A percentile compares a stretch with the other conserved stretches of the same genome.
phyloP scores from a whole-genome alignment of 2,113 vertebrate species.

The Pomatostomus ruficeps region DNA sequence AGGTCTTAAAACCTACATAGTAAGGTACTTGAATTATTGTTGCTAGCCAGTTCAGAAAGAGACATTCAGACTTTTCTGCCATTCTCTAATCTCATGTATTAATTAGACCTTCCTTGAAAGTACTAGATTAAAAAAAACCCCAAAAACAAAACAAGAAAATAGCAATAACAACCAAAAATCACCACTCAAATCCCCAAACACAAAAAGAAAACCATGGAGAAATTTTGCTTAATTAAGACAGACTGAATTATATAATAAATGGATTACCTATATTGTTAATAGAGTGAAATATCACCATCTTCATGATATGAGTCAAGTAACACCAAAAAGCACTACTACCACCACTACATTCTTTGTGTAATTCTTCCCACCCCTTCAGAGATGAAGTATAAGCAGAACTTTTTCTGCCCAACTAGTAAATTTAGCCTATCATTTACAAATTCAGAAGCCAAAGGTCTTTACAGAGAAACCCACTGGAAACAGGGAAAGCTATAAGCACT shows the following conservation, averaged over 20 bases:
- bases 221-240: neutral
- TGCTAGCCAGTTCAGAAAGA: neutral
- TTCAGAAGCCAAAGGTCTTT: neutral
- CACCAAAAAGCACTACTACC: neutral
- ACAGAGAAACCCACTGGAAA: neutral
- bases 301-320: neutral
- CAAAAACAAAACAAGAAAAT: neutral
- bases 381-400: neutral
- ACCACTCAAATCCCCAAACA: neutral
- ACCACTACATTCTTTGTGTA: neutral
- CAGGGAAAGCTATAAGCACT: neutral
- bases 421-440: neutral
- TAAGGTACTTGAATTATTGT: neutral
- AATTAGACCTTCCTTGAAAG: neutral
- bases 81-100: neutral
- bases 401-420: neutral
- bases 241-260: neutral
- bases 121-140: accelerated
- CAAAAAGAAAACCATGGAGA: neutral
- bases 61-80: neutral
- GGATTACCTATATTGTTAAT: neutral
- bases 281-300: neutral
- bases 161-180: neutral
- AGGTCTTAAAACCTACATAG: neutral
- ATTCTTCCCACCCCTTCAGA: neutral